phyloP scores from a whole-genome alignment of 2,888 invertebrate genomes.

The Chymomyza fuscimana region DNA sequence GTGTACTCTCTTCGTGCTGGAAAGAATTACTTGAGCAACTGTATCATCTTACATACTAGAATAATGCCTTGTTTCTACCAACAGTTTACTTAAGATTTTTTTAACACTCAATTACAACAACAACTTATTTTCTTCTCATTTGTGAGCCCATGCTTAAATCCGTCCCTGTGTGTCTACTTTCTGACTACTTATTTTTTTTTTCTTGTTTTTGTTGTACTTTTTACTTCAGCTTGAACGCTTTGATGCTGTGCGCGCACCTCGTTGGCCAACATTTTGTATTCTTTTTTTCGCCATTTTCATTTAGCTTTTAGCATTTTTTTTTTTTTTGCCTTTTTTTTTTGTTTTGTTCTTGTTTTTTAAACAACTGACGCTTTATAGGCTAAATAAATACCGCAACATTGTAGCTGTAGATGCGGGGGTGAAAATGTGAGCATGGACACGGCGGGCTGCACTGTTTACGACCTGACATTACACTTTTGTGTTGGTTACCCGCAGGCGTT shows the following conservation, averaged over 20 bases:
- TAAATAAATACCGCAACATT: conserved; percentile 67
- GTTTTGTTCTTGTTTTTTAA: conserved; percentile 19
- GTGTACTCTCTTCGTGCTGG: too few species aligned
- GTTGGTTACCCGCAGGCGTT: conserved; percentile 57
- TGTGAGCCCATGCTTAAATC: too few species aligned
- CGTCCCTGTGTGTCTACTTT: conserved; percentile 44
- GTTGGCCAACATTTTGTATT: conserved; percentile 30
- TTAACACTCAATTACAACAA: too few species aligned
- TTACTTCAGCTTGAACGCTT: conserved; percentile 62
- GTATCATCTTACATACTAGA: too few species aligned
- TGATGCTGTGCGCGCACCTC: conserved; percentile 54
- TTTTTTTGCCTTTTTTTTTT: neutral
- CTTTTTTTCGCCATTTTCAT: conserved; percentile 34
- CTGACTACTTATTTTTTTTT: conserved; percentile 20
- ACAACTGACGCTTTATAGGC: conserved; percentile 71
- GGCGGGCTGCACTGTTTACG: conserved; percentile 23
- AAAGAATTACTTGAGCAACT: too few species aligned
- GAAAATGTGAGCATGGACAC: neutral
- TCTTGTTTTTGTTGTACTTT: conserved; percentile 25
- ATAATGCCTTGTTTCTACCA: too few species aligned
- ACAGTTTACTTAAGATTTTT: too few species aligned
- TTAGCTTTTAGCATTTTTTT: conserved; percentile 3
- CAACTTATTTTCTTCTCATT: too few species aligned
- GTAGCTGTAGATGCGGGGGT: conserved; percentile 2
- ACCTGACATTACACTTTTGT: conserved; percentile 68